These are phyloP conservation scores for Pterocles burchelli DNA, from an alignment of 2,113 vertebrate genomes.

Conservation along the genomic window DNA sequence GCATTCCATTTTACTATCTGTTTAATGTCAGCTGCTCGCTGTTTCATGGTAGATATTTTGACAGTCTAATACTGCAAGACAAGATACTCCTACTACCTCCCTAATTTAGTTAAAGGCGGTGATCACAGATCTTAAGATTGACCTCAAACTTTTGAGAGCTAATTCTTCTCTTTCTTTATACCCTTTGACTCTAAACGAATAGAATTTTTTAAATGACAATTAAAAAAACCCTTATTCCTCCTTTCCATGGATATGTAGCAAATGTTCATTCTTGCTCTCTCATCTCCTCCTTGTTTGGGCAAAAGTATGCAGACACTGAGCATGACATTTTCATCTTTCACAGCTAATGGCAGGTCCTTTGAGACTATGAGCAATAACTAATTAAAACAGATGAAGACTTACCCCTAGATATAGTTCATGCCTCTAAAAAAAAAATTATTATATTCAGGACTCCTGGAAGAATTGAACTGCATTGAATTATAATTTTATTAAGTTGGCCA, in stretches of 20 bases:
- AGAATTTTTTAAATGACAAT: neutral
- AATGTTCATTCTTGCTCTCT: neutral
- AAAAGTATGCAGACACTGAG: neutral
- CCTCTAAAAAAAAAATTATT: neutral
- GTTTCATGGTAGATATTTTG: neutral
- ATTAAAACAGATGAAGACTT: neutral
- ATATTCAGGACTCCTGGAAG: neutral
- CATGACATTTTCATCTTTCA: neutral
- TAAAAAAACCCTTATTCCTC: neutral
- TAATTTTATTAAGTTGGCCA: neutral
- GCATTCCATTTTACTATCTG: conserved; percentile 8
- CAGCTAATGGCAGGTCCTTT: neutral
- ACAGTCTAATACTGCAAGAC: neutral
- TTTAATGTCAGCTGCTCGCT: conserved; percentile 2
- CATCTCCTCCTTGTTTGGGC: neutral
- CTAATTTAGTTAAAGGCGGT: neutral
- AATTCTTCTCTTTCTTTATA: neutral
- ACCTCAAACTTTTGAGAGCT: neutral
- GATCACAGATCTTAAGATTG: neutral
- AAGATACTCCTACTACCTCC: neutral
- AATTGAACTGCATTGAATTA: neutral
- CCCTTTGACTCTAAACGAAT: neutral
- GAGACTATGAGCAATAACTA: neutral
- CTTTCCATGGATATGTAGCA: accelerated
- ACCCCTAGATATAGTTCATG: neutral